Evolutionary conservation across 2,113 vertebrate genomes (phyloP).

Genomic region (Delphinapterus leucas): DNA sequence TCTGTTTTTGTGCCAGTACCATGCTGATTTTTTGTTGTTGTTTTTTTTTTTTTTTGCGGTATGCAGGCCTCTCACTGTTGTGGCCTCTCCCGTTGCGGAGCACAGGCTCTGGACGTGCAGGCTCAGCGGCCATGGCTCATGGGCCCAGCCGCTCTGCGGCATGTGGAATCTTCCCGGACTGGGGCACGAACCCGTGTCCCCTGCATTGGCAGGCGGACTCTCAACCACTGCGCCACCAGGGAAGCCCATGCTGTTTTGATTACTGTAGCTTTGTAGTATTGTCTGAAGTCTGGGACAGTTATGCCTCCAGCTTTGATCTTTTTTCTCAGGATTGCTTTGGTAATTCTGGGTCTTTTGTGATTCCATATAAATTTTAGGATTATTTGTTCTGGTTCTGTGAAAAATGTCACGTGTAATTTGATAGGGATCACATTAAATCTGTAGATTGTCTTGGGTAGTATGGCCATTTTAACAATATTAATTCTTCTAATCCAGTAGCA

Average conservation of each 20-base stretch:
- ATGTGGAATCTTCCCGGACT: no score
- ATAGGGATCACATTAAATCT: not conserved
- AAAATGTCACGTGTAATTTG: not conserved
- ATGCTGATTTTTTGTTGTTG: no score
- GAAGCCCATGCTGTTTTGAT: not conserved
- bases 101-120: no score
- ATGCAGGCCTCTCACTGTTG: no score
- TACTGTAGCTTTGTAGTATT: not conserved
- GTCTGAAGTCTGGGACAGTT: not conserved
- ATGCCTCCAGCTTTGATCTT: not conserved
- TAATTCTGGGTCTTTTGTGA: not conserved
- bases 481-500: not conserved
- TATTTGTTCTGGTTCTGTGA: not conserved
- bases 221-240: no score
- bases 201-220: not conserved
- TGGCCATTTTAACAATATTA: not conserved
- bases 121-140: no score
- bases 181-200: no score
- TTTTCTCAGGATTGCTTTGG: not conserved
- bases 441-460: not conserved
- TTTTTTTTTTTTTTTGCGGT: not conserved
- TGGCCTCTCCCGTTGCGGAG: no score
- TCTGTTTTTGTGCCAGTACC: no score
- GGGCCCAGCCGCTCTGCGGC: no score
- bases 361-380: not conserved